Evolutionary conservation across 2,797 vertebrate genomes (phyloP), one percentile per base, ranked within the genome.

Genomic region (Manis pentadactyla): DNA sequence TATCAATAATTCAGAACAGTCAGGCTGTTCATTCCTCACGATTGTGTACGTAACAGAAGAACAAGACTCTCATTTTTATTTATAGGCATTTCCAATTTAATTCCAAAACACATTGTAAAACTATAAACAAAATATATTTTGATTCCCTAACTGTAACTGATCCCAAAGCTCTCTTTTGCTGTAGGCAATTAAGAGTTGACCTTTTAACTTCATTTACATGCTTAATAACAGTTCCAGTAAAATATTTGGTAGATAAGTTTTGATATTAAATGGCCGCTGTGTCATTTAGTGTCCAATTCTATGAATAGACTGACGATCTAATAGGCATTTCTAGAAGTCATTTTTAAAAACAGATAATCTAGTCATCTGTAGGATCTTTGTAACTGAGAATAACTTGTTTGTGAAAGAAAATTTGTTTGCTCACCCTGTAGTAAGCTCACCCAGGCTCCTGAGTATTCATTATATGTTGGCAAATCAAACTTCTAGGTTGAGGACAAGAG

Each of bases 131-230:
- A 87, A 68, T 69, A 61, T 57, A 71, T 82, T 82, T 85, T 75
- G 6, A 87, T 77, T 94, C 27, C 19, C 25, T 87, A 87, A 77
- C 90, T 94, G 69, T 69, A 90, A 85, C 93, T 91, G 49, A 13
- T 85, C 94, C 93, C 95, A 93, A 96, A 92, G 85, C 10, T 77
- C 31, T 90, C 51, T 95, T 94, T 93, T 85, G 27, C n/a, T 66
- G 4, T 94, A 51, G 59, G 83, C 68, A 89, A 74, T 88, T 95
- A 87, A 93, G 46, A 95, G 3, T 64, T 94, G 59, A 90, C 31
- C 82, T 92, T 92, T 92, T 64, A 79, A 91, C 37, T 93, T 82
- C 84, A 81, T 90, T 83, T 93, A 39, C 42, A 29, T 92, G 49
- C 15, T 88, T 89, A 84, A n/a, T 94, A 91, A 57, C 73, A 87